Evolutionary conservation across 2,888 invertebrate genomes (phyloP).

Genomic region (Tenthredo distinguenda): DNA sequence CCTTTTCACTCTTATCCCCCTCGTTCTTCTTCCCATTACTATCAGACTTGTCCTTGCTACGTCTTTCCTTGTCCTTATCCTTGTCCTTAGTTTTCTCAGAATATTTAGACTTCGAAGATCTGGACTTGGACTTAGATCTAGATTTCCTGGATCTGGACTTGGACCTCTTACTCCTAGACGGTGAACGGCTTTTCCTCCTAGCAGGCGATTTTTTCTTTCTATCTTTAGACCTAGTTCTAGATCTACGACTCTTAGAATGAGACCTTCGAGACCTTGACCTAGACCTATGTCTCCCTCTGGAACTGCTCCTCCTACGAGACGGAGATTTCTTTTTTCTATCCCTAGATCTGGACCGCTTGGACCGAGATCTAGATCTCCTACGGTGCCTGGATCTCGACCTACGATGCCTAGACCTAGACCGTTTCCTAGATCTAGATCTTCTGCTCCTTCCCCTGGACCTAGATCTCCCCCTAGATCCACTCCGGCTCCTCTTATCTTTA

Average conservation of each 20-base stretch:
- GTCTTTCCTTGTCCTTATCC: constrained; percentile 68
- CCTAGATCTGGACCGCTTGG: constrained; percentile 75
- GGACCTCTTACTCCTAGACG: constrained; percentile 81
- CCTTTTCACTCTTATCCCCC: constrained; percentile 69
- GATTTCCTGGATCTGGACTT: constrained; percentile 79
- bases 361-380: constrained; percentile 80
- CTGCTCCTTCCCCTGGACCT: constrained; percentile 80
- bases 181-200: constrained; percentile 74
- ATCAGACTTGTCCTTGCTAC: constrained; percentile 70
- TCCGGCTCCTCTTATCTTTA: constrained; percentile 88
- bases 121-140: constrained; percentile 78
- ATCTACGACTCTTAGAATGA: constrained; percentile 74
- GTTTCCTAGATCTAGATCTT: constrained; percentile 80
- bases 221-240: constrained; percentile 76
- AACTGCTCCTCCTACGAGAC: constrained; percentile 73
- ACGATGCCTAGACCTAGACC: constrained; percentile 76
- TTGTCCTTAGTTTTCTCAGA: constrained; percentile 74
- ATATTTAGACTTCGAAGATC: constrained; percentile 75
- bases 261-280: constrained; percentile 76
- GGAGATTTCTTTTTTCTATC: constrained; percentile 73
- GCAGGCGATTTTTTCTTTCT: constrained; percentile 70
- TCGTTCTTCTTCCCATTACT: constrained; percentile 75
- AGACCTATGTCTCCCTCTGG: constrained; percentile 76
- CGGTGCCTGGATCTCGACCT: constrained; percentile 81
- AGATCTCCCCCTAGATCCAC: constrained; percentile 81